Percentiles rank a stretch among this genome's conserved stretches.
Conservation (phyloP, 2,888 invertebrate genomes). For the Scaptomyza caliginosa region DNA sequence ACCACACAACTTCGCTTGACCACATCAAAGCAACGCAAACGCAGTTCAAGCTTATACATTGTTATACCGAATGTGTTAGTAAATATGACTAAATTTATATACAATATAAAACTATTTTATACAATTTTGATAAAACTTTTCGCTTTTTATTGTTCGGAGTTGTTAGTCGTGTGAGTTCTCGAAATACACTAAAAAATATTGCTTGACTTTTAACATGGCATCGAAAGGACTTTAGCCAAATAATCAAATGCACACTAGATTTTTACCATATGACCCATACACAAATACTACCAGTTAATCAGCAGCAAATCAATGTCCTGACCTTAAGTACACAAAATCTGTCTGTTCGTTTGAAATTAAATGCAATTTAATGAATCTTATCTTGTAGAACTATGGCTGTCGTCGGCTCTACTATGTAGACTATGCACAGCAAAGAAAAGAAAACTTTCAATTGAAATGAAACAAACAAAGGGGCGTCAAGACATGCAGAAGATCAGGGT, state of each 20-base stretch:
- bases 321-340: conserved; percentile 2
- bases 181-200: conserved; percentile 5
- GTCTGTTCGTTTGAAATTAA: conserved; percentile 46
- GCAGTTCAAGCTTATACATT: conserved; percentile 21
- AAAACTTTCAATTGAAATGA: conserved; percentile 9
- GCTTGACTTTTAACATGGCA: too few species aligned
- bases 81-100: not conserved
- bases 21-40: conserved; percentile 1
- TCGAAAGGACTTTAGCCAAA: too few species aligned
- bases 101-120: not conserved
- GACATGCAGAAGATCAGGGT: conserved; percentile 54
- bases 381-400: conserved; percentile 29
- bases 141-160: not conserved
- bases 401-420: conserved; percentile 22
- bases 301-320: conserved; percentile 25
- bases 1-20: not conserved
- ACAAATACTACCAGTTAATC: conserved; percentile 1
- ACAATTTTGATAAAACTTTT: conserved; percentile 6
- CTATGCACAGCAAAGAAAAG: conserved; percentile 20
- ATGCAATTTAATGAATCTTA: conserved; percentile 63
- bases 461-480: conserved; percentile 40
- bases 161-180: not conserved
- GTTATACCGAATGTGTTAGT: not conserved
- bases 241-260: conserved; percentile 17
- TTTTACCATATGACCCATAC: too few species aligned